phyloP scores from a whole-genome alignment of 1,140 invertebrate genomes.

The Pseudomyrmex concolor region DNA sequence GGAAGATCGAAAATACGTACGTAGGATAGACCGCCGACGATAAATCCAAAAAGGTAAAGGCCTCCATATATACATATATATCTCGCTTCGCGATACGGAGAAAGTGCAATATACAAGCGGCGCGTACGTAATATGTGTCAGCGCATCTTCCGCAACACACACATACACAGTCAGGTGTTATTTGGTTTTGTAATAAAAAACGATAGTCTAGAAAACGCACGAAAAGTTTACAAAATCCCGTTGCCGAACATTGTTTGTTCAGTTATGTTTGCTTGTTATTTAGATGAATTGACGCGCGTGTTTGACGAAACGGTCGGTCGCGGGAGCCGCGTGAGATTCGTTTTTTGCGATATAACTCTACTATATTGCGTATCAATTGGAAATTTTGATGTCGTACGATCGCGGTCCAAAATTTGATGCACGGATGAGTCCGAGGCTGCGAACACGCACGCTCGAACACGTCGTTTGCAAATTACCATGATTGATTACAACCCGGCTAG shows the following conservation, averaged over 20 bases:
- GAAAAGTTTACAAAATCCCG: neutral
- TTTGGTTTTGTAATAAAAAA: slow-evolving; percentile 18
- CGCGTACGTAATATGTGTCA: neutral
- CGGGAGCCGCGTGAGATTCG: slow-evolving; percentile 19
- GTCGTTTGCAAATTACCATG: slow-evolving; percentile 42
- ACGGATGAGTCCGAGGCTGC: slow-evolving; percentile 11
- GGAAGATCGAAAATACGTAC: slow-evolving; percentile 26
- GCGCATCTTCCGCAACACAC: neutral
- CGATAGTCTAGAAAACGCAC: neutral
- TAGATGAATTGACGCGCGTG: slow-evolving; percentile 1
- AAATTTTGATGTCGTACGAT: slow-evolving; percentile 28
- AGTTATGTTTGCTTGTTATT: neutral
- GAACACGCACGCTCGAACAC: slow-evolving; percentile 4
- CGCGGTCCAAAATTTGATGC: slow-evolving; percentile 36
- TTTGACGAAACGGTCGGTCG: slow-evolving; percentile 22
- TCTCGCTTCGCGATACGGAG: neutral
- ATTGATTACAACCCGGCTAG: slow-evolving; percentile 32
- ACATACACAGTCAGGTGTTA: neutral
- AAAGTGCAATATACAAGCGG: neutral
- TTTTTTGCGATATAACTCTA: neutral
- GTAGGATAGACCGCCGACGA: neutral
- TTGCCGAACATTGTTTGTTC: neutral
- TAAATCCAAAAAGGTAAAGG: neutral
- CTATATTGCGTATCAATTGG: slow-evolving; percentile 31
- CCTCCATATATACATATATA: too few relatives aligned